These are phyloP conservation scores for Chlamydotis undulata DNA, from an alignment of 2,113 vertebrate genomes.

Conservation along the genomic window DNA sequence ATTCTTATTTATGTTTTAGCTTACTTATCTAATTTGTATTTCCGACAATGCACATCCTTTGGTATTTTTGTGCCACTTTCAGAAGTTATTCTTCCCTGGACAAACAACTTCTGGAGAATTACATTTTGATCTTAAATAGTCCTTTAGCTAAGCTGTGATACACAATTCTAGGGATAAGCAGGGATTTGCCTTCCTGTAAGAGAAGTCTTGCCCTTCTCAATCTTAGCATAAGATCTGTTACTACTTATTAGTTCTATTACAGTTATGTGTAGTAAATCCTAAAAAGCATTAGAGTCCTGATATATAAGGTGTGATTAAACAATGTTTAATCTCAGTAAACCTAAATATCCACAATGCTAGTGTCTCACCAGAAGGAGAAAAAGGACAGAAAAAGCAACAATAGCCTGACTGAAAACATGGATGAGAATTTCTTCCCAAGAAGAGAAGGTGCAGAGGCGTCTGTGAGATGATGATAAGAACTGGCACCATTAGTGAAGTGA, in stretches of 20 bases:
- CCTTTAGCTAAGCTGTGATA: neutral
- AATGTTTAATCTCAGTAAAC: neutral
- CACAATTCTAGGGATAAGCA: neutral
- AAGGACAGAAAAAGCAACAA: neutral
- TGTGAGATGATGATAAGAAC: slow-evolving; percentile 55
- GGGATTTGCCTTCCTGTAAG: neutral
- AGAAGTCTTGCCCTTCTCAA: neutral
- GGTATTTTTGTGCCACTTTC: neutral
- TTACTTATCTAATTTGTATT: neutral
- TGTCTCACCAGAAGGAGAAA: neutral
- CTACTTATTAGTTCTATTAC: neutral
- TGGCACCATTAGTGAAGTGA: slow-evolving; percentile 59
- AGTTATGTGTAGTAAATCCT: neutral
- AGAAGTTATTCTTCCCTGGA: neutral
- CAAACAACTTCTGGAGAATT: neutral
- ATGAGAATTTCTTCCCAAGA: slow-evolving; percentile 5
- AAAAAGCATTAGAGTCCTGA: neutral
- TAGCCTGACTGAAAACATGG: neutral
- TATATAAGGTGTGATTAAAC: neutral
- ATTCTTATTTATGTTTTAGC: neutral
- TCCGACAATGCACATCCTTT: neutral
- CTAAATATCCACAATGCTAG: neutral
- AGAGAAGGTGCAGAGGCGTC: slow-evolving; percentile 25
- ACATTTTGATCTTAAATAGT: neutral
- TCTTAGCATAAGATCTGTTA: neutral